A percentile compares a stretch with the other conserved stretches of the same genome.
Evolutionary conservation across 2,888 invertebrate genomes (phyloP).

Genomic region (Chironomus riparius): DNA sequence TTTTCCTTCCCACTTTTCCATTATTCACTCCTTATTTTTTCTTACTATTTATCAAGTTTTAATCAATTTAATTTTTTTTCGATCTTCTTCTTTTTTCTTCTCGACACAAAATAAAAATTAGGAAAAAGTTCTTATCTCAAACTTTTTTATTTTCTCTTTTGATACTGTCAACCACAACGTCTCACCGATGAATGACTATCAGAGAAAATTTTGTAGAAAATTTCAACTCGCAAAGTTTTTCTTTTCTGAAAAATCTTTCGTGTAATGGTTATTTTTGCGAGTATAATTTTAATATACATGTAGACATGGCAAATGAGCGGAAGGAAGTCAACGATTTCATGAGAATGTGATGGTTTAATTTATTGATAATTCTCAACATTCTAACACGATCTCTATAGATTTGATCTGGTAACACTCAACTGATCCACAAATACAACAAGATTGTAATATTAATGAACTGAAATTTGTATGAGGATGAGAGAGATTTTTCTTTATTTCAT

Average conservation of each 20-base stretch:
- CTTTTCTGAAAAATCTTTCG: not conserved
- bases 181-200: slow-evolving; percentile 10
- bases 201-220: slow-evolving; percentile 7
- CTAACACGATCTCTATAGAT: not conserved
- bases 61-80: not conserved
- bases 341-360: not conserved
- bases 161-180: slow-evolving; percentile 17
- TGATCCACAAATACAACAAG: not conserved
- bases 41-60: not conserved
- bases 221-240: not conserved
- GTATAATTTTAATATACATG: not conserved
- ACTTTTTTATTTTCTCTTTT: not conserved
- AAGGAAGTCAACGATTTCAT: not conserved
- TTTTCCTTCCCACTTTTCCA: slow-evolving; percentile 24
- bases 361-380: not conserved
- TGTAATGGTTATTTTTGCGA: not conserved
- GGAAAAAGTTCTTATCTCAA: not conserved
- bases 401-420: not conserved
- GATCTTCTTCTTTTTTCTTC: not conserved
- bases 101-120: not conserved
- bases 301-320: not conserved
- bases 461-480: no score
- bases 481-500: no score
- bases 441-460: not conserved
- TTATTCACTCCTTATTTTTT: not conserved